phyloP scores from a whole-genome alignment of 2,113 vertebrate genomes.

The Chamaea fasciata region DNA sequence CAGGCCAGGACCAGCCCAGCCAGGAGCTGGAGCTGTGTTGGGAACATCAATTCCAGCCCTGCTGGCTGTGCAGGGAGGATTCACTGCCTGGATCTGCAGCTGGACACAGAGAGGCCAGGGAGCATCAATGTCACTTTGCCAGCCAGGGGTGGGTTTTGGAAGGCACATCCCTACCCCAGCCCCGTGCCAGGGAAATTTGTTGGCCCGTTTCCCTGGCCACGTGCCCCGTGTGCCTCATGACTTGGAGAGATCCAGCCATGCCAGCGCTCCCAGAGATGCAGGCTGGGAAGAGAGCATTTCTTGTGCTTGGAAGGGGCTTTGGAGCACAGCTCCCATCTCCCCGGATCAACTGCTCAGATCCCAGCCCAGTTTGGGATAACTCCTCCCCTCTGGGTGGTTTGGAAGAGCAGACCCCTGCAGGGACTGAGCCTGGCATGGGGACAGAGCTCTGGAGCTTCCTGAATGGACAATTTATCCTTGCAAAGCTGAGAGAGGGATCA shows the following conservation, averaged over 20 bases:
- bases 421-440: neutral
- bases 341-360: neutral
- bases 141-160: neutral
- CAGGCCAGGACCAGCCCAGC: neutral
- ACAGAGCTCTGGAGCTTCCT: neutral
- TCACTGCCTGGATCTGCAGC: neutral
- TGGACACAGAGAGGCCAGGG: neutral
- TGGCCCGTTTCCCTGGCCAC: neutral
- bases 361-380: neutral
- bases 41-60: neutral
- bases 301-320: neutral
- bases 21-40: neutral
- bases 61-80: neutral
- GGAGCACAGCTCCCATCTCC: neutral
- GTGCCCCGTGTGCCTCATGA: neutral
- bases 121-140: neutral
- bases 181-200: neutral
- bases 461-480: neutral
- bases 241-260: neutral
- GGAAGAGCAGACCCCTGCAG: neutral
- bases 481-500: neutral
- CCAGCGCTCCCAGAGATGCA: neutral
- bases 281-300: neutral
- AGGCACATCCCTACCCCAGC: neutral
- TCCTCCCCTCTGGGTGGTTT: neutral